Percentiles rank a stretch among this genome's conserved stretches.
phyloP scores from a whole-genome alignment of 1,140 invertebrate species.

The Trinorchestia longiramus region DNA sequence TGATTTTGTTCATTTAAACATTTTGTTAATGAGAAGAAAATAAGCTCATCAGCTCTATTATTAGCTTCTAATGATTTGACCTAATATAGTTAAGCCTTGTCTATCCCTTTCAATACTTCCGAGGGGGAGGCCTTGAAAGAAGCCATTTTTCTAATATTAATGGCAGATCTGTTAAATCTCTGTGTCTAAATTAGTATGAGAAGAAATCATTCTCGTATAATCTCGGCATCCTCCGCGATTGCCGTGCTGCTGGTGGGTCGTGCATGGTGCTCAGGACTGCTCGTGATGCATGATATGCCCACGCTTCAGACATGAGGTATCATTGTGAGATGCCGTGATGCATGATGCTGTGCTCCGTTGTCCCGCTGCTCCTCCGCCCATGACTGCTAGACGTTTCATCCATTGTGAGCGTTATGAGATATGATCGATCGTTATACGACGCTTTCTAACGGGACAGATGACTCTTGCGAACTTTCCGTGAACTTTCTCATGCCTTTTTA shows the following conservation, averaged over 20 bases:
- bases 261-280: neutral
- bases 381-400: slow-evolving; percentile 15
- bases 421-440: neutral
- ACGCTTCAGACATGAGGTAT: neutral
- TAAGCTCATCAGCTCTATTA: too few relatives aligned
- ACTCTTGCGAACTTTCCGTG: neutral
- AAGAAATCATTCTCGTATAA: too few relatives aligned
- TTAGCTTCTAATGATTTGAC: too few relatives aligned
- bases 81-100: neutral
- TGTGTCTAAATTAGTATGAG: too few relatives aligned
- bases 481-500: neutral
- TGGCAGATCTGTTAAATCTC: too few relatives aligned
- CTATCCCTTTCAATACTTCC: neutral
- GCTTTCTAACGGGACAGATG: neutral
- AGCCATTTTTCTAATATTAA: too few relatives aligned
- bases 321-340: slow-evolving; percentile 12
- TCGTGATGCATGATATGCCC: neutral
- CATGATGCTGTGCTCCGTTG: neutral
- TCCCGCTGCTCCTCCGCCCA: neutral
- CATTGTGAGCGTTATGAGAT: neutral
- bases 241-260: neutral
- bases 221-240: neutral
- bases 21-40: too few relatives aligned
- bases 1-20: too few relatives aligned
- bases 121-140: too few relatives aligned